Base-by-base conservation (phyloP, 2,888 invertebrate species). In the Anthoptus insignis region DNA sequence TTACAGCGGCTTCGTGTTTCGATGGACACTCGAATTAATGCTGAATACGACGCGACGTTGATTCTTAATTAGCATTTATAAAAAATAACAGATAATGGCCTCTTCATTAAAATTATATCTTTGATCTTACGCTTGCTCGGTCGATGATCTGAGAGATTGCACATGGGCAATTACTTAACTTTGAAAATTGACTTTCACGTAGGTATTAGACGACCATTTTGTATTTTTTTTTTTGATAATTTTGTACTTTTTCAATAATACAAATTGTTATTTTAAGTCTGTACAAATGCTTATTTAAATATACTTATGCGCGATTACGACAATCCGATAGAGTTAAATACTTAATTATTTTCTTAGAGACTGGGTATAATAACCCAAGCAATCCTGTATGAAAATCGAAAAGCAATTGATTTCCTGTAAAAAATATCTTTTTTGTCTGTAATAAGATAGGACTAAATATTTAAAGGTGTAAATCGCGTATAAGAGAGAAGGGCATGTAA, bases 401-500 rank as follows among this genome's bases (percentile, higher is more conserved):
- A n/a, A n/a, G n/a, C n/a, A n/a, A n/a, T n/a, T n/a, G n/a, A n/a
- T n/a, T n/a, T n/a, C n/a, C n/a, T n/a, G n/a, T n/a, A n/a, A n/a
- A n/a, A n/a, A n/a, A n/a, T n/a, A n/a, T n/a, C n/a, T n/a, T n/a
- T n/a, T n/a, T n/a, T n/a, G n/a, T n/a, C n/a, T n/a, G n/a, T n/a
- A n/a, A n/a, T 39, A 39, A 39, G 16, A 8, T 16, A 8, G 14
- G 14, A 16, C 39, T 8, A 14, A 39, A n/a, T 8, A 42, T 42
- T 19, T 1, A 19, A 42, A 22, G 24, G 47, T 47, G n/a, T 22
- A 5, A 47, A n/a, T 19, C 21, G 21, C 45, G 32, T 19, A 61
- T 54, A 49, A 57, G 42, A 37, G 49, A 65, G 69, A 71, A 70
- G 71, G 47, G 52, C 63, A 67, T 65, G 70, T 73, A 64, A 69